Conservation (phyloP, 2,113 vertebrate genomes). For the Mobula hypostoma region DNA sequence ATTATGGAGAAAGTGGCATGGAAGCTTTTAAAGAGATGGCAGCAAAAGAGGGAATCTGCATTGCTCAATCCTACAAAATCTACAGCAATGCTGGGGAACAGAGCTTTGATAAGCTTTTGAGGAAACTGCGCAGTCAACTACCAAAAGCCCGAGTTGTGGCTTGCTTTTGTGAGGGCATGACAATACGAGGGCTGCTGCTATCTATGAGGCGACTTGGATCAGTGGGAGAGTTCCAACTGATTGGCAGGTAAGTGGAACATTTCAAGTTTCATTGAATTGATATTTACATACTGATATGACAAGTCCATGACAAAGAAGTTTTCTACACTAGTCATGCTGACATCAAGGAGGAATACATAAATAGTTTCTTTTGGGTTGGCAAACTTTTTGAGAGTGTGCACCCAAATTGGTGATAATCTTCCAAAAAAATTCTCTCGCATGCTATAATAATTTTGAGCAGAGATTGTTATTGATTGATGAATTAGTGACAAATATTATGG, state of each 20-base stretch:
- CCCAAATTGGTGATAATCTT: too few relatives aligned
- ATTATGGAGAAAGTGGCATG: slow-evolving; percentile 99
- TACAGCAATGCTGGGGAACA: slow-evolving; percentile 95
- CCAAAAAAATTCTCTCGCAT: too few relatives aligned
- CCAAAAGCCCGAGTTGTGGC: slow-evolving; percentile 93
- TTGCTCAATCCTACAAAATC: slow-evolving; percentile 97
- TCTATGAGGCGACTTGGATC: slow-evolving; percentile 88
- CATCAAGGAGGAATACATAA: too few relatives aligned
- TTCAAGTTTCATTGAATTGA: background rate
- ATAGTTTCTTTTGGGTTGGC: too few relatives aligned
- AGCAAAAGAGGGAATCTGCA: slow-evolving; percentile 92
- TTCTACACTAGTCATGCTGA: too few relatives aligned
- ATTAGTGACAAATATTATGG: too few relatives aligned
- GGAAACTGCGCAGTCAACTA: slow-evolving; percentile 77
- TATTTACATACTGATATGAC: background rate
- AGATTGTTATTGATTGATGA: too few relatives aligned
- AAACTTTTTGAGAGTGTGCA: too few relatives aligned
- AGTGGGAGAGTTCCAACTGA: slow-evolving; percentile 81
- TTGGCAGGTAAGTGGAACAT: slow-evolving; percentile 82
- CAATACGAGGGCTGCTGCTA: slow-evolving; percentile 89
- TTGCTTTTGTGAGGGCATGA: slow-evolving; percentile 98
- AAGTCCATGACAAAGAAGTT: too few relatives aligned
- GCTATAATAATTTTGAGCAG: too few relatives aligned
- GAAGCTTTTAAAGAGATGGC: slow-evolving; percentile 97
- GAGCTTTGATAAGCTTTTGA: slow-evolving; percentile 86